Percentiles rank a stretch among this genome's conserved stretches.
Evolutionary conservation across 2,797 vertebrate species (phyloP).

Genomic region (Tragopan temminckii): DNA sequence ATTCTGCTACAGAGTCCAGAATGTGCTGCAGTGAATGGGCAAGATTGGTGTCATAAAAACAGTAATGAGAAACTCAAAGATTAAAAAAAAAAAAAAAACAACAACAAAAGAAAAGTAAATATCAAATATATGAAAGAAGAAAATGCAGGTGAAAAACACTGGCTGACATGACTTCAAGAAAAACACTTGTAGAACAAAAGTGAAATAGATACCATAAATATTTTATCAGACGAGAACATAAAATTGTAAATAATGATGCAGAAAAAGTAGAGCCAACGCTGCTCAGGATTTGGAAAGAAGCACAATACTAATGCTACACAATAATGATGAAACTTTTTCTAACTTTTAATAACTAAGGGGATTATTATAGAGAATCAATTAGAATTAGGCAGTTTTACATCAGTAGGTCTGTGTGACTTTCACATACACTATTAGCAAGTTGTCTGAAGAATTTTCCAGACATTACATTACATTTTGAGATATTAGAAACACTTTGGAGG

Average conservation of each 20-base stretch:
- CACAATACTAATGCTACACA: background rate
- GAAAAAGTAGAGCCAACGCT: background rate
- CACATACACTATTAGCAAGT: background rate
- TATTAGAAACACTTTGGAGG: background rate
- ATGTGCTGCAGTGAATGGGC: background rate
- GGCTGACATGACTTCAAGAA: background rate
- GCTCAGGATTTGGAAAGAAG: background rate
- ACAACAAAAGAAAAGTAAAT: background rate
- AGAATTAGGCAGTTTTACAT: background rate
- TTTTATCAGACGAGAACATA: background rate
- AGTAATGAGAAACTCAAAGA: background rate
- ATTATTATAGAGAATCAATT: background rate
- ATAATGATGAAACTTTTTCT: background rate
- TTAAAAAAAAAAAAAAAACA: background rate
- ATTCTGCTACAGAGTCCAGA: background rate
- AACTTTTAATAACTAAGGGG: background rate
- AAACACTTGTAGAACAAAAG: background rate
- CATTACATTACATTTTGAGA: background rate
- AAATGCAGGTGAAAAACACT: accelerated
- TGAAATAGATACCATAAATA: background rate
- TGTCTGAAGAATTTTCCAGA: background rate
- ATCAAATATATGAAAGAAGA: background rate
- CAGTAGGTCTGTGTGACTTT: background rate
- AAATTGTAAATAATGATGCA: background rate
- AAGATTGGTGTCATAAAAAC: background rate